Base-by-base conservation (phyloP, 1,140 invertebrate genomes). In the Heliconius congener region DNA sequence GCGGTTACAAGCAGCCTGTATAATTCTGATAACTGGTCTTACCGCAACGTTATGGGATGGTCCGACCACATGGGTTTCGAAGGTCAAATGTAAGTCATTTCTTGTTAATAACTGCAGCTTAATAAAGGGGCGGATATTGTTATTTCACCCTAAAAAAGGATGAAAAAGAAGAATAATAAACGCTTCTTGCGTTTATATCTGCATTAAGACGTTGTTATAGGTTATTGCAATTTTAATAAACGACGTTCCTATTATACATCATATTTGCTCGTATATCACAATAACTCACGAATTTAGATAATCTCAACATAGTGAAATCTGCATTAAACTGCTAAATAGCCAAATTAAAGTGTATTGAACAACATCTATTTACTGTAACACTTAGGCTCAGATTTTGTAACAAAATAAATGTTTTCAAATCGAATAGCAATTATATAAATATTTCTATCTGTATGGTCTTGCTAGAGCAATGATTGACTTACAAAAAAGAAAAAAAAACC, bases 21-120 rank as follows among this genome's bases (percentile, higher is more conserved):
- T 66, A 66, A 30, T 30, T 27, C 27, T 66, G 60, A 66, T 66
- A 66, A 66, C 60, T 66, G 27, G 60, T 66, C 60, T 66, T n/a
- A 66, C 60, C 60, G 60, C 60, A 66, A 66, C 60, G 27, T 30
- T 13, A 66, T 66, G 60, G 60, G 60, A 66, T 66, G 27, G 1
- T 30, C 23, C 60, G 60, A 66, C 60, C 60, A 16, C 60, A 66
- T 30, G 60, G 27, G 27, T 30, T 30, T 66, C 11, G 60, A 66
- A 66, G 27, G 60, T 66, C 60, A 66, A 30, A 66, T 30, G 13
- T n/a, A 30, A 30, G 60, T 66, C 23, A 30, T 30, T 66, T 66
- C 27, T 13, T 30, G 27, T 66, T 5, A 5, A 27, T n/a, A 27
- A 27, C 27, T 30, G 9, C 27, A 66, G 8, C 1, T 66, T 27